These are phyloP conservation scores for Magallana angulata DNA, from an alignment of 1,140 invertebrate genomes.

Conservation along the genomic window DNA sequence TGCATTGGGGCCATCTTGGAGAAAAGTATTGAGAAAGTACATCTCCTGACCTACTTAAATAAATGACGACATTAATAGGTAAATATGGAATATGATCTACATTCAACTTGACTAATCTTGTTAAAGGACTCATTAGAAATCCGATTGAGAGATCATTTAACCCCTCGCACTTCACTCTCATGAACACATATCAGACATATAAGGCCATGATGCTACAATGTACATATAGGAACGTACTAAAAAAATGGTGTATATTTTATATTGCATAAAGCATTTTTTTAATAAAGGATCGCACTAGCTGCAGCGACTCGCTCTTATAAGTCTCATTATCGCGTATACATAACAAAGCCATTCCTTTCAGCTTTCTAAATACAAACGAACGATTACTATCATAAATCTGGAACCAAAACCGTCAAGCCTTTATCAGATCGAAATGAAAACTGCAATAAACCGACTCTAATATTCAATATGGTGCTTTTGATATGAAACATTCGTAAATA, in stretches of 20 bases:
- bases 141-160: not conserved
- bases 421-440: slow-evolving; percentile 8
- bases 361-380: not conserved
- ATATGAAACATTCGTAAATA: not conserved
- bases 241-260: not conserved
- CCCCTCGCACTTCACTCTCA: not conserved
- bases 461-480: slow-evolving; percentile 14
- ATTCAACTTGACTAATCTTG: too few relatives aligned
- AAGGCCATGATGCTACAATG: too few relatives aligned
- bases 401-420: not conserved
- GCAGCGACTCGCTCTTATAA: not conserved
- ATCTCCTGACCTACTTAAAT: too few relatives aligned
- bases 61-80: too few relatives aligned
- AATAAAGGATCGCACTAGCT: not conserved
- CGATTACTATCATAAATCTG: slow-evolving; percentile 25
- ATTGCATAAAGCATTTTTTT: not conserved
- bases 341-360: not conserved
- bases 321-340: not conserved
- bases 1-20: too few relatives aligned
- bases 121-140: not conserved
- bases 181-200: too few relatives aligned
- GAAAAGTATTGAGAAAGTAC: too few relatives aligned
- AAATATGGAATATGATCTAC: too few relatives aligned
- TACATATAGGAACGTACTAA: not conserved
- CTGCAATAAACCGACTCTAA: not conserved